Evolutionary conservation across 2,888 invertebrate genomes (phyloP), one percentile per base, ranked within the genome.

Genomic region (Pollenia griseotomentosa): DNA sequence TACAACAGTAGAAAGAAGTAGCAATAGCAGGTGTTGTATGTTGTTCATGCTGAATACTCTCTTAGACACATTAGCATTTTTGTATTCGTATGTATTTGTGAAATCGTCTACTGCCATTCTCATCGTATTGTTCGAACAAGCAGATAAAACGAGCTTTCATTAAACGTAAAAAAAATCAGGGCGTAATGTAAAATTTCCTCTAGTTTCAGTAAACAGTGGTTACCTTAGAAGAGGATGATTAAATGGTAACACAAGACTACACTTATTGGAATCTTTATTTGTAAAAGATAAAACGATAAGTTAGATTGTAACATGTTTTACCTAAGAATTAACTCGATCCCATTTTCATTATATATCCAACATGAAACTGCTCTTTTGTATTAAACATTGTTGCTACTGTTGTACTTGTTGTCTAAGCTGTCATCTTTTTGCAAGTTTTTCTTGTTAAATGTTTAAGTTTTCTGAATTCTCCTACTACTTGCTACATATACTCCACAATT

Each of bases 1-100:
- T 63, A 23, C 55, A 63, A 51, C 16, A 71, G 78, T 14, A 55
- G 71, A 46, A 75, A 55, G 71, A 46, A 75, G 40, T 70, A 70
- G 19, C 61, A 86, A 78, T 74, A 79, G 82, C 82, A 83, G 86
- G 73, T 79, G 86, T 79, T 79, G 82, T 73, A 42, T 73, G 44
- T 53, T 51, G 44, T 74, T 79, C 59, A 55, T 71, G 51, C 53
- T 40, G 53, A 55, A 80, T 57, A 74, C 73, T 55, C 73, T 55
- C 16, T 53, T 40, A 48, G 33, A 61, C 10, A 75, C 68, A 82
- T 86, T 86, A 79, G 79, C 78, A 83, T 86, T 78, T 86, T 82
- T 61, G 61, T 53, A 42, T 57, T 48, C 11, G 40, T 33, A 42
- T 46, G n/a, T 57, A 61, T 80, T 70, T 23, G 66, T 40, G 59